Conservation (phyloP, 2,888 invertebrate genomes). For the Drosophila fulvimacula region DNA sequence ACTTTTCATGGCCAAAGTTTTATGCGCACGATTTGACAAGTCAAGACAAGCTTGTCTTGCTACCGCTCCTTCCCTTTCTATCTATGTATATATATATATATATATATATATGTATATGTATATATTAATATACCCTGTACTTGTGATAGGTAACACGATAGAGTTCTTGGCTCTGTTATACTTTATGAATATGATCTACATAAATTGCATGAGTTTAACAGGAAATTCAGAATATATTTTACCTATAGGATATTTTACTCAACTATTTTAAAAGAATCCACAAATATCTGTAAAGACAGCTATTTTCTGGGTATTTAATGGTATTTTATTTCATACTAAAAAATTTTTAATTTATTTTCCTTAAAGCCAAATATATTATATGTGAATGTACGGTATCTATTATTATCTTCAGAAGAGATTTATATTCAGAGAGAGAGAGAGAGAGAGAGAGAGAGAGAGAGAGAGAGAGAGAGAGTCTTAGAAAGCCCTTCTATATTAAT, state of each 20-base stretch:
- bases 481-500: no score
- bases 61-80: not conserved
- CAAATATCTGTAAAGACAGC: not conserved
- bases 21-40: constrained; percentile 75
- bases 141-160: no score
- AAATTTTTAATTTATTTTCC: no score
- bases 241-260: not conserved
- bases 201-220: not conserved
- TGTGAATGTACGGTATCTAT: no score
- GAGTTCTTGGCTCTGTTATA: not conserved
- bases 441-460: no score
- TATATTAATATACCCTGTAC: constrained; percentile 13
- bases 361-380: no score
- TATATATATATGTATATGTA: not conserved
- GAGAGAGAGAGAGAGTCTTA: no score
- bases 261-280: no score
- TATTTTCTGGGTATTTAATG: not conserved
- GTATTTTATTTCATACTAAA: not conserved
- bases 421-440: no score
- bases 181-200: not conserved
- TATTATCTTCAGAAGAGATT: no score
- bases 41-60: constrained; percentile 37
- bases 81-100: not conserved
- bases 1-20: constrained; percentile 69
- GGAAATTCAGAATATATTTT: not conserved